These are phyloP conservation scores for Cyclopterus lumpus DNA, from an alignment of 2,797 vertebrate genomes.

Conservation along the genomic window DNA sequence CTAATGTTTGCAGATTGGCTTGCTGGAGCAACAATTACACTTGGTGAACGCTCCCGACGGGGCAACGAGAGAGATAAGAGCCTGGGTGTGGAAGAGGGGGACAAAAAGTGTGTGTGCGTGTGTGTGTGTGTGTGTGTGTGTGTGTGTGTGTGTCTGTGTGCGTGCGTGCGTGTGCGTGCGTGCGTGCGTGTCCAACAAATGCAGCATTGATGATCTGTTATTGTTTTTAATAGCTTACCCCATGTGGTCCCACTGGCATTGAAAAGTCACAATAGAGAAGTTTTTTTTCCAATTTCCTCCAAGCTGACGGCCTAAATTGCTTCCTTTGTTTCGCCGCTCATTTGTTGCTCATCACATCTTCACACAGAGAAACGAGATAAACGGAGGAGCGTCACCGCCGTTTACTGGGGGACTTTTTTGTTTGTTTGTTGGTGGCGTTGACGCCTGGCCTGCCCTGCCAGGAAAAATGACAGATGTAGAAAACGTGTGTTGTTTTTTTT, in stretches of 20 bases:
- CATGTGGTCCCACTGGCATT: conserved; percentile 49
- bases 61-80: conserved; percentile 71
- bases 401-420: conserved; percentile 25
- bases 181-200: conserved; percentile 18
- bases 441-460: neutral
- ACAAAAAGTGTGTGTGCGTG: conserved; percentile 31
- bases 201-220: conserved; percentile 70
- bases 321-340: conserved; percentile 76
- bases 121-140: neutral
- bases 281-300: conserved; percentile 75
- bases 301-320: conserved; percentile 70
- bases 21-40: conserved; percentile 78
- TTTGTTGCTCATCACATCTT: conserved; percentile 68
- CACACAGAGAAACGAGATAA: conserved; percentile 34
- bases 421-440: no score
- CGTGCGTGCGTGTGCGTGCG: conserved; percentile 9
- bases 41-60: conserved; percentile 73
- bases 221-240: conserved; percentile 76
- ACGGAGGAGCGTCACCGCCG: conserved; percentile 22
- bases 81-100: conserved; percentile 72
- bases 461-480: neutral
- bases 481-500: neutral
- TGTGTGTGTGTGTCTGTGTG: neutral
- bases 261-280: conserved; percentile 70
- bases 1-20: conserved; percentile 83